Percentiles rank a stretch among this genome's conserved stretches.
phyloP scores from a whole-genome alignment of 1,140 invertebrate species.

The Pinna nobilis region DNA sequence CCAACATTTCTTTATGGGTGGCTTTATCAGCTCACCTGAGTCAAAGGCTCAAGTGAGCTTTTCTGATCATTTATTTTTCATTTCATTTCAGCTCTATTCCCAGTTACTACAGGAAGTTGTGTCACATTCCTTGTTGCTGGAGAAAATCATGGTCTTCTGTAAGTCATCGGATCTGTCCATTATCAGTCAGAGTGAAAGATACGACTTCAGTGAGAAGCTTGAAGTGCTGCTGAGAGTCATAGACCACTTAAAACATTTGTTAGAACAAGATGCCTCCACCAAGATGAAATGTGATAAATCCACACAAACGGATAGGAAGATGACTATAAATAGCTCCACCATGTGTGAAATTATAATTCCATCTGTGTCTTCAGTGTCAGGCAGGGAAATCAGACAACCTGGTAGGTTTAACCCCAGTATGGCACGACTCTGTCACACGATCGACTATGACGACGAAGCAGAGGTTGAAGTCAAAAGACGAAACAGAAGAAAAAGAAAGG shows the following conservation, averaged over 20 bases:
- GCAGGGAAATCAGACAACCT: conserved; percentile 1
- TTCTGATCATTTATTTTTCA: too few species aligned
- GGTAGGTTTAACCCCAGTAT: neutral
- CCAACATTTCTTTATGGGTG: too few species aligned
- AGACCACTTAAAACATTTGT: neutral
- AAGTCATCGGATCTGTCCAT: neutral
- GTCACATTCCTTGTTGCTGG: neutral
- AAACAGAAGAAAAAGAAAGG: neutral
- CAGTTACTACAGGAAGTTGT: neutral
- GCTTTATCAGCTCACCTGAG: too few species aligned
- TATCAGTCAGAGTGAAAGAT: neutral
- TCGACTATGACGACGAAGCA: too few species aligned
- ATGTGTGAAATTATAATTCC: neutral
- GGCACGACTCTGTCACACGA: too few species aligned
- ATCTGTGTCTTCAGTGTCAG: neutral
- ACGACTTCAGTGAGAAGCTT: neutral
- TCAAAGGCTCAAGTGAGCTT: too few species aligned
- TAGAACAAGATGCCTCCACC: neutral
- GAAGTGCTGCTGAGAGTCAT: neutral
- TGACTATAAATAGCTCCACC: neutral
- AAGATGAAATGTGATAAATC: neutral
- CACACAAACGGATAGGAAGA: neutral
- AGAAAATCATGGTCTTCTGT: conserved; percentile 1
- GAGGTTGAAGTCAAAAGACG: neutral
- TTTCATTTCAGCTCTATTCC: conserved; percentile 7